Conservation (phyloP, 2,797 vertebrate genomes). For the Columba guinea region DNA sequence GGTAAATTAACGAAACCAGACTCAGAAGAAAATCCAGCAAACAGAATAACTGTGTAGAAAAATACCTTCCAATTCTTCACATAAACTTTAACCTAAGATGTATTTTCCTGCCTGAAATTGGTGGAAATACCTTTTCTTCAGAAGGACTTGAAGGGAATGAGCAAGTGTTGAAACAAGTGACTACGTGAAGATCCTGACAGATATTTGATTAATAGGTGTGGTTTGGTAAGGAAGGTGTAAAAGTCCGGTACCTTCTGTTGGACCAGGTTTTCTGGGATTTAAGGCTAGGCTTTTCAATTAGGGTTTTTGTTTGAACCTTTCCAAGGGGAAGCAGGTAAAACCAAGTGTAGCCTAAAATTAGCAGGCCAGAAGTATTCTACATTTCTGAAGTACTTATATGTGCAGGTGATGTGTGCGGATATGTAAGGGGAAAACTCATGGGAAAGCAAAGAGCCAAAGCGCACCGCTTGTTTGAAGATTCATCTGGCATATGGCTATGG, state of each 20-base stretch:
- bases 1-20: background rate
- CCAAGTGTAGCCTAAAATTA: background rate
- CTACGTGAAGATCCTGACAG: background rate
- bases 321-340: background rate
- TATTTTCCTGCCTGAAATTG: background rate
- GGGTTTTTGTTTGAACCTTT: background rate
- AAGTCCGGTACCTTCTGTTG: background rate
- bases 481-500: background rate
- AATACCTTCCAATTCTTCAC: background rate
- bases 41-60: background rate
- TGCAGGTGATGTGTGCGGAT: fast-evolving
- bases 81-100: background rate
- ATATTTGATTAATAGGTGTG: background rate
- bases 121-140: background rate
- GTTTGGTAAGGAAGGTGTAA: background rate
- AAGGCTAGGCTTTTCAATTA: background rate
- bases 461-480: background rate
- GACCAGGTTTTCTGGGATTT: background rate
- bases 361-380: background rate
- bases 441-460: background rate
- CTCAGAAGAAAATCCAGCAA: background rate
- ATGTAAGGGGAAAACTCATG: background rate
- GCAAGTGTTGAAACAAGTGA: background rate
- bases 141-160: background rate
- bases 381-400: background rate